A percentile compares a stretch with the other conserved stretches of the same genome.
Conservation (phyloP, 2,113 vertebrate genomes). For the Apteryx owenii region DNA sequence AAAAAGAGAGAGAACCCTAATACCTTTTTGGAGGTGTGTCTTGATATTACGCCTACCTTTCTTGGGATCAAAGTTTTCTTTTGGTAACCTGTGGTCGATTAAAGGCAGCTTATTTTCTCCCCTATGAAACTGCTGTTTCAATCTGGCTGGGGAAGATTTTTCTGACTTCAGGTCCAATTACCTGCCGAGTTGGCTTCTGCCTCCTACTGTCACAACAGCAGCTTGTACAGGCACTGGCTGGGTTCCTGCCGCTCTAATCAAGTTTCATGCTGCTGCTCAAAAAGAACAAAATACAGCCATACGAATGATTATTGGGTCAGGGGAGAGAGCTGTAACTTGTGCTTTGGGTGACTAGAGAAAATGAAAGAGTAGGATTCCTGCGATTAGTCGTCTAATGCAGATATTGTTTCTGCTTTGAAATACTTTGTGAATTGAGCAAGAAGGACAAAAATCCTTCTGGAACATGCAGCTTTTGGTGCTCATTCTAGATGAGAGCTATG, state of each 20-base stretch:
- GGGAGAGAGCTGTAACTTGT: slow-evolving; percentile 43
- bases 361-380: slow-evolving; percentile 9
- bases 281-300: slow-evolving; percentile 34
- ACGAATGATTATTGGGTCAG: slow-evolving; percentile 32
- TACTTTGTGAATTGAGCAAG: neutral
- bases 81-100: neutral
- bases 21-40: neutral
- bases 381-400: neutral
- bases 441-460: neutral
- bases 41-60: neutral
- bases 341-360: slow-evolving; percentile 45
- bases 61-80: neutral
- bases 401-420: neutral
- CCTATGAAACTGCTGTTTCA: neutral
- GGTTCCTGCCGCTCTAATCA: slow-evolving; percentile 49
- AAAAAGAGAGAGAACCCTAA: neutral
- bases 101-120: slow-evolving; percentile 15
- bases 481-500: neutral
- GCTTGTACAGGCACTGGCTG: slow-evolving; percentile 25
- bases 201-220: slow-evolving; percentile 51
- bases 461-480: neutral
- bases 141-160: slow-evolving; percentile 22
- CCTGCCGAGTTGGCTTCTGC: slow-evolving; percentile 34
- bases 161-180: slow-evolving; percentile 36
- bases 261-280: slow-evolving; percentile 49